phyloP scores from a whole-genome alignment of 1,140 invertebrate genomes.

The Venturia canescens region DNA sequence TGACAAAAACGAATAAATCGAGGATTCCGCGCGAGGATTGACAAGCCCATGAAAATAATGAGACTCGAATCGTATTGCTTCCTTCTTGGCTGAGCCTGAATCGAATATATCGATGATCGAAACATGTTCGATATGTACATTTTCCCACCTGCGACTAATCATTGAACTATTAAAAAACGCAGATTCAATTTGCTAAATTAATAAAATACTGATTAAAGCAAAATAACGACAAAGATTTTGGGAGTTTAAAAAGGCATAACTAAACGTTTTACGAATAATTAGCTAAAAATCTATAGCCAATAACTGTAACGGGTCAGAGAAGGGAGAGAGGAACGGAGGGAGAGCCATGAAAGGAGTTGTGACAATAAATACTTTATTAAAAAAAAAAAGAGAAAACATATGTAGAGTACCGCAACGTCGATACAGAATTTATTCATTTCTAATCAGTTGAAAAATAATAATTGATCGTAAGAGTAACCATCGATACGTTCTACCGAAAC shows the following conservation, averaged over 20 bases:
- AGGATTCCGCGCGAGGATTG: neutral
- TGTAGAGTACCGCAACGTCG: slow-evolving; percentile 35
- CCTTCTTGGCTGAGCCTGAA: neutral
- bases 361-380: slow-evolving; percentile 47
- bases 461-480: neutral
- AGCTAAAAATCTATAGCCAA: slow-evolving; percentile 35
- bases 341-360: slow-evolving; percentile 32
- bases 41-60: neutral
- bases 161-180: slow-evolving; percentile 1
- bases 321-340: neutral
- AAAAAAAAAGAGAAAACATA: too few relatives aligned
- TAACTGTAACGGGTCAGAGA: slow-evolving; percentile 29
- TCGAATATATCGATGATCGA: neutral
- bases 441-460: slow-evolving; percentile 28
- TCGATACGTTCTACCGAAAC: neutral
- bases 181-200: neutral
- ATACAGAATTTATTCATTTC: slow-evolving; percentile 15
- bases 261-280: slow-evolving; percentile 30
- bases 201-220: neutral
- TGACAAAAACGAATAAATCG: neutral
- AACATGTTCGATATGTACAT: neutral
- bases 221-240: slow-evolving; percentile 1
- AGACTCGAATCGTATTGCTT: neutral
- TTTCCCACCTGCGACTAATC: slow-evolving; percentile 16
- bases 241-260: neutral